Base-by-base conservation (phyloP, 1,140 invertebrate species). In the Drosophila subpulchrella region DNA sequence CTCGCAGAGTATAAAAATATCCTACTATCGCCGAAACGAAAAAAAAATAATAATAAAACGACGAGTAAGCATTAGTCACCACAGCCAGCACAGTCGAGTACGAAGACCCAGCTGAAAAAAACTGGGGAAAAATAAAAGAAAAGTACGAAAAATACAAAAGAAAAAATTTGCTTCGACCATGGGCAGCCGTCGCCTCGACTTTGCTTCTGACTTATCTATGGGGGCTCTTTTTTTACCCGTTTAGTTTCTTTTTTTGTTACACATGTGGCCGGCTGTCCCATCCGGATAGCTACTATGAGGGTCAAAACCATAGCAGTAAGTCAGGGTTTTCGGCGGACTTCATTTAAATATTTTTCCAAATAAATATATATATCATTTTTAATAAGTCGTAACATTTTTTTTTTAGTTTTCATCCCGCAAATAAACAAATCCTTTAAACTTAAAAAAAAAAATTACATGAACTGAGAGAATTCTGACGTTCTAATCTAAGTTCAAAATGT, bases 191-290 rank as follows among this genome's bases (percentile, higher is more conserved):
- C 36, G 53, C 68, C 68, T 71, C 68, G 66, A 71, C 68, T 71
- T 71, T 71, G 68, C 53, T 24, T 71, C 17, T 58, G 68, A 57
- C 67, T 71, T 71, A 71, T 71, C 67, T 70, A 47, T 48, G 50
- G 48, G 63, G 58, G 46, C 32, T 46, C 15, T 38, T 30, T 38
- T 27, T 13, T 38, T 6, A 27, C 42, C 6, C 34, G 36, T 12
- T 58, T 41, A 20, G 53, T 20, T 38, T 48, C 11, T 36, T 32
- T 38, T 44, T 70, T 56, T 55, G 36, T 47, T 57, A 41, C 38
- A 47, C 41, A 66, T 65, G 59, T 66, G 63, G 34, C 42, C 38
- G 62, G 15, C 32, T 20, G 41, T 42, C 36, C 56, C 51, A 62
- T 57, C 32, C 47, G 58, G 46, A 54, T 38, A 61, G 34, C 20